A percentile compares a stretch with the other conserved stretches of the same genome.
phyloP scores from a whole-genome alignment of 2,797 vertebrate species.

The Diplodus puntazzo region DNA sequence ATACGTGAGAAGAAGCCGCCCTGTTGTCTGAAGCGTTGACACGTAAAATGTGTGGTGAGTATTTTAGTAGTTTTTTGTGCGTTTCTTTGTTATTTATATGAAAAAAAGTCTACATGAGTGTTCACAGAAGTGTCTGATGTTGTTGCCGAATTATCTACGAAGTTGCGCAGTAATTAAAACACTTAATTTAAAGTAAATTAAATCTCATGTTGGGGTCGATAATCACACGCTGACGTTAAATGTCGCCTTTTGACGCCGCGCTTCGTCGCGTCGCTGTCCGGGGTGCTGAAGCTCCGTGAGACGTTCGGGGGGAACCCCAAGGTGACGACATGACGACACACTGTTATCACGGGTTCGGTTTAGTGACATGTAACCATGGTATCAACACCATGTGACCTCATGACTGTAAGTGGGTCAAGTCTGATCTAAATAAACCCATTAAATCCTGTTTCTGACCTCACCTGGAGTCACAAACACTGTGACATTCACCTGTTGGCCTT shows the following conservation, averaged over 20 bases:
- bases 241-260: slow-evolving; percentile 13
- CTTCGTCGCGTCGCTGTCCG: no score
- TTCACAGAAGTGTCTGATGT: rapidly evolving
- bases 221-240: neutral
- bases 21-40: neutral
- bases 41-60: slow-evolving; percentile 59
- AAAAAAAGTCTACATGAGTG: neutral
- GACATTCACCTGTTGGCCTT: neutral
- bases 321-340: slow-evolving; percentile 62
- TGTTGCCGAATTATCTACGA: no score
- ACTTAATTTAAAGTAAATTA: neutral
- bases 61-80: neutral
- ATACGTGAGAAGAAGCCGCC: neutral
- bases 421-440: slow-evolving; percentile 49
- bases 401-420: slow-evolving; percentile 61
- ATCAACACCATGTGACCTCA: slow-evolving; percentile 67
- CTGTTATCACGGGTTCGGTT: slow-evolving; percentile 54
- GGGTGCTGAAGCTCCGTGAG: slow-evolving; percentile 36
- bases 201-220: neutral
- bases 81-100: neutral
- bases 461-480: neutral
- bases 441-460: slow-evolving; percentile 53
- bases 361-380: slow-evolving; percentile 68
- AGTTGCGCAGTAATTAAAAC: neutral
- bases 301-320: slow-evolving; percentile 42